Evolutionary conservation across 1,140 invertebrate genomes (phyloP), one percentile per base, ranked within the genome.

Genomic region (Drosophila takahashii): DNA sequence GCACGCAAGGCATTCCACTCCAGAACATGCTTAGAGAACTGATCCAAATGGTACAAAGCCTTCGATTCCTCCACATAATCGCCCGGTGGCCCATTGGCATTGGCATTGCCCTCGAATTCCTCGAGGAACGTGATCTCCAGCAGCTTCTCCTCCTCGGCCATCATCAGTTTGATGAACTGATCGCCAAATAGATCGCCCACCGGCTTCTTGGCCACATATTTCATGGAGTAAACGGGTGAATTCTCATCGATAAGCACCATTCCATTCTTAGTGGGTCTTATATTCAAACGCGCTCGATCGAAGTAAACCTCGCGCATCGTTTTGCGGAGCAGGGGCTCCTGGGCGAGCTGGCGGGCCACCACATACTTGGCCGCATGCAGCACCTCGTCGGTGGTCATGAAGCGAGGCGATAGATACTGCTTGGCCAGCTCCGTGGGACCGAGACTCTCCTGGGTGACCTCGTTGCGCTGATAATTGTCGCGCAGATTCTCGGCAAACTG

Each of bases 401-500:
- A 93, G 61, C 92, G 93, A 44, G 92, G 93, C 90, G 91, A 94
- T 64, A 94, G 91, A 92, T 94, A 98, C 87, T 96, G 96, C 65
- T 95, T 95, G 1, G 98, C 98, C 16, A 98, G 92, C 66, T 97
- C 96, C 9, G 94, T 80, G 0, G 98, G 97, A 72, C 97, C 95
- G 2, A 95, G 93, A 0, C 95, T 94, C 76, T 97, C 97, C 92
- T 99, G 98, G 48, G 99, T 97, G 2, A 99, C 97, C 90, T 99
- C 98, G 92, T 99, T 97, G n/a, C 97, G 94, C 87, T 98, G 97
- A 93, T 99, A 99, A 91, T 98, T 98, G 87, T 99, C 98, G 1
- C 98, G 94, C 0, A 99, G 92, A 93, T 99, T 99, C 93, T 99
- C 98, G 3, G 97, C 98, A 93, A 99, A 99, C 90, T 99, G 96